These are phyloP conservation scores for Aurelia coerulea DNA, from an alignment of 30 jellyfish, hydroid and myxozoan genomes.

Conservation along the genomic window DNA sequence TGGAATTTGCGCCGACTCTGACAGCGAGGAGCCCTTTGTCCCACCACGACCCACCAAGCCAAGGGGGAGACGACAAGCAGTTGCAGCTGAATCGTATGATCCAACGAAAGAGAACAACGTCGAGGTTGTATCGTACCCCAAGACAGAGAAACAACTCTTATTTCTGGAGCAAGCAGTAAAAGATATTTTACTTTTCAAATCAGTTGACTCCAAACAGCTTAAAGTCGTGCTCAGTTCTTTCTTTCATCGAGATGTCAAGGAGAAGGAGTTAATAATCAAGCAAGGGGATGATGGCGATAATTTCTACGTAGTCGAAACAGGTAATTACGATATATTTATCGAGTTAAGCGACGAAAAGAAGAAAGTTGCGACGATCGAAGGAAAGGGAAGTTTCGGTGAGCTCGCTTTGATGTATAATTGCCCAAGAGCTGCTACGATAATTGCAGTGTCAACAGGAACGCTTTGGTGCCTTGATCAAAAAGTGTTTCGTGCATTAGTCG, in stretches of 20 bases:
- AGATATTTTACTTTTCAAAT: constrained; percentile 82
- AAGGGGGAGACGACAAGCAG: constrained; percentile 97
- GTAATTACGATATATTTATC: constrained; percentile 78
- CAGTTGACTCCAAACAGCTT: constrained; percentile 80
- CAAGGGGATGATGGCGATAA: constrained; percentile 99
- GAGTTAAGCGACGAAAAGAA: constrained; percentile 62
- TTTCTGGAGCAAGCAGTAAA: constrained; percentile 86
- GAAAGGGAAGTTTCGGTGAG: constrained; percentile 97
- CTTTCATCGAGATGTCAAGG: constrained; percentile 79
- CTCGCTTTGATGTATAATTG: constrained; percentile 94
- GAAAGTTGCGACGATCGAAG: constrained; percentile 84
- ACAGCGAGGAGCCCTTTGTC: constrained; percentile 63
- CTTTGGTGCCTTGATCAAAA: constrained; percentile 98
- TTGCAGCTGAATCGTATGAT: constrained; percentile 99
- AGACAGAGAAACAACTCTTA: constrained; percentile 82
- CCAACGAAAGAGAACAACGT: constrained; percentile 86
- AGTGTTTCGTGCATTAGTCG: constrained; percentile 87
- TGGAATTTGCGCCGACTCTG: constrained; percentile 39
- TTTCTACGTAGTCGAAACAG: constrained; percentile 91
- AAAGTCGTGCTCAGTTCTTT: constrained; percentile 82
- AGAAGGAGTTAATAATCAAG: constrained; percentile 72
- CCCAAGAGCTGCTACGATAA: constrained; percentile 97
- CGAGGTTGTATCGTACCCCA: constrained; percentile 76
- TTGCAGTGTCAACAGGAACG: constrained; percentile 84
- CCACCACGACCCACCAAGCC: constrained; percentile 94